Conservation (phyloP, 2,797 vertebrate species). For the Halcyon leucocephala region DNA sequence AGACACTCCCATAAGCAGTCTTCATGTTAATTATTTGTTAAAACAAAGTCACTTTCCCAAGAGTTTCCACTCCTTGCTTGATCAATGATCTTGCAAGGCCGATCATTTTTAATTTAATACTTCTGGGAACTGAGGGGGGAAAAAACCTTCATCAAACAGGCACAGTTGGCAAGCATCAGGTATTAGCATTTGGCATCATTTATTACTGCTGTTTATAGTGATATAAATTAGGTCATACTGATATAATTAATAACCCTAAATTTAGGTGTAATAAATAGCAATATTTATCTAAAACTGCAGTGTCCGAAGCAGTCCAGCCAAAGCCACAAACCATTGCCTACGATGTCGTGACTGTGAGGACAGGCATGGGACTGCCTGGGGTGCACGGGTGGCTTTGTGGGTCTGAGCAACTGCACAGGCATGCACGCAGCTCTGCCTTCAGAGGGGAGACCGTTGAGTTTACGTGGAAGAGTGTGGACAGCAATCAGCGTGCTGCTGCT, state of each 20-base stretch:
- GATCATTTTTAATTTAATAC: constrained; percentile 80
- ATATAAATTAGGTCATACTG: constrained; percentile 78
- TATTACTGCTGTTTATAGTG: constrained; percentile 77
- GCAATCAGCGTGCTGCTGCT: not conserved
- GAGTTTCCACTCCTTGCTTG: constrained; percentile 39
- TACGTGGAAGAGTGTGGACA: not conserved
- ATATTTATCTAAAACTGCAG: constrained; percentile 54
- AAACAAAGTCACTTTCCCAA: constrained; percentile 24
- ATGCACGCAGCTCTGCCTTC: accelerated
- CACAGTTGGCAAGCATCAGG: constrained; percentile 74
- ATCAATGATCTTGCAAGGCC: constrained; percentile 69
- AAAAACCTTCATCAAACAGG: constrained; percentile 56
- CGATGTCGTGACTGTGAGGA: accelerated
- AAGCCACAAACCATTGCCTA: not conserved
- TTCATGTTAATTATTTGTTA: not conserved
- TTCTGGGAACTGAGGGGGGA: constrained; percentile 68
- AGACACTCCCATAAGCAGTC: not conserved
- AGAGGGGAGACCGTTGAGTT: accelerated
- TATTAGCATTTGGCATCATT: constrained; percentile 76
- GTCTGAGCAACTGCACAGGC: not conserved
- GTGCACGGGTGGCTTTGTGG: not conserved
- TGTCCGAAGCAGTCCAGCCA: constrained; percentile 29
- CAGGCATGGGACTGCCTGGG: accelerated
- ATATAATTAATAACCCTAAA: constrained; percentile 82
- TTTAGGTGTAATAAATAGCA: constrained; percentile 76